phyloP scores from a whole-genome alignment of 2,797 vertebrate species.

The Rhynchotus rufescens region DNA sequence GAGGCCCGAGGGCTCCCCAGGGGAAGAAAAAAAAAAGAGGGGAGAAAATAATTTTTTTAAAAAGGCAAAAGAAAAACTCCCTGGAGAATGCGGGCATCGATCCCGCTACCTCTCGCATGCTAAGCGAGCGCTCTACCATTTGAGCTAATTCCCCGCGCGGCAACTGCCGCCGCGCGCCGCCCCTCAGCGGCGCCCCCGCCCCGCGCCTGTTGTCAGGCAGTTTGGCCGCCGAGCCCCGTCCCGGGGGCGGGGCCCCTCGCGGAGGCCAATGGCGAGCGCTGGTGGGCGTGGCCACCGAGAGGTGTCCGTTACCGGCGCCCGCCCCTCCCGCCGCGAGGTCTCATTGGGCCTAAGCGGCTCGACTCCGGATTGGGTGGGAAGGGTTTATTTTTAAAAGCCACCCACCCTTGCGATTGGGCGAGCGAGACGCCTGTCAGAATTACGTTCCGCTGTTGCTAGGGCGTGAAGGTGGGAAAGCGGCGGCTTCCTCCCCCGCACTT shows the following conservation, averaged over 20 bases:
- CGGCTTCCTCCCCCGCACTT: neutral
- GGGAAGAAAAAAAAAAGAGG: too few species aligned
- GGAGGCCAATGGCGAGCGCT: neutral
- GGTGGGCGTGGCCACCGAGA: neutral
- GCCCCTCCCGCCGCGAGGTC: neutral
- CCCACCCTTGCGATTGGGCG: neutral
- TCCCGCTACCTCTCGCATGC: slow-evolving; percentile 75
- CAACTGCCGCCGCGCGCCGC: neutral
- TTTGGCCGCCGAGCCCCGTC: neutral
- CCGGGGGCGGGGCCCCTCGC: accelerated
- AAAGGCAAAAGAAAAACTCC: too few species aligned
- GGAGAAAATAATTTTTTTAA: too few species aligned
- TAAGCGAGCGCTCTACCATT: slow-evolving; percentile 73
- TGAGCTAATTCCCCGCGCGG: slow-evolving; percentile 46
- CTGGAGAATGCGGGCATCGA: slow-evolving; percentile 63
- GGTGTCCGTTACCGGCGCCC: neutral
- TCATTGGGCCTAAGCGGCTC: neutral
- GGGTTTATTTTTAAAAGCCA: slow-evolving; percentile 67
- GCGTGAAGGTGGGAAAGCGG: slow-evolving; percentile 39
- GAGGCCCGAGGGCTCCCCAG: too few species aligned
- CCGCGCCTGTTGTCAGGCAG: slow-evolving; percentile 45
- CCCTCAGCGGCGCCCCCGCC: neutral
- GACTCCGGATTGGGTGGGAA: slow-evolving; percentile 29
- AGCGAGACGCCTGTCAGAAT: slow-evolving; percentile 13
- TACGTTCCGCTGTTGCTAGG: slow-evolving; percentile 73